A percentile compares a stretch with the other conserved stretches of the same genome.
These are phyloP conservation scores for Lasioglossum figueresi DNA, from an alignment of 2,888 invertebrate species.

Conservation along the genomic window DNA sequence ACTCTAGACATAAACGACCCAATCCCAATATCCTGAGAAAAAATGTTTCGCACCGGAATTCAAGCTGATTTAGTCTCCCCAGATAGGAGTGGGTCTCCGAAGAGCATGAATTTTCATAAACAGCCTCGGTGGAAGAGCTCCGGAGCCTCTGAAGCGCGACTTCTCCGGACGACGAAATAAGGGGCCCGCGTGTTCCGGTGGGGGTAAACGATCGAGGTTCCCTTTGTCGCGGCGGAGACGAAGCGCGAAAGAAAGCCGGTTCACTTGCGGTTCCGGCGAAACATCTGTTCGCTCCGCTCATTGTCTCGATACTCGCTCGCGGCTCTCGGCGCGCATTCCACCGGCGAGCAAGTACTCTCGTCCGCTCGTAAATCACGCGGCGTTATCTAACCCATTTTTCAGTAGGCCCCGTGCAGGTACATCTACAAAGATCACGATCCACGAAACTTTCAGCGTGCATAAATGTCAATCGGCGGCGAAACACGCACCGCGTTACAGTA, in stretches of 20 bases:
- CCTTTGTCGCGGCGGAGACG: conserved; percentile 22
- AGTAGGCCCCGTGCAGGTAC: neutral
- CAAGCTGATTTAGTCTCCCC: neutral
- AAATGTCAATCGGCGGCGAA: neutral
- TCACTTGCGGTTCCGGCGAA: conserved; percentile 23
- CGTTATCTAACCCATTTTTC: conserved; percentile 1
- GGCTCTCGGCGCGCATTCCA: conserved; percentile 2
- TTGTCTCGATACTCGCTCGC: neutral
- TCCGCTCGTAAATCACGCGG: neutral
- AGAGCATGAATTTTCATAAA: neutral
- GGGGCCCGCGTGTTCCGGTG: neutral
- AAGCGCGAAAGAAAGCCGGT: conserved; percentile 16
- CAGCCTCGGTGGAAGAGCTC: neutral
- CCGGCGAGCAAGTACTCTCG: neutral
- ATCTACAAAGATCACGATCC: neutral
- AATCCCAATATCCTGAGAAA: neutral
- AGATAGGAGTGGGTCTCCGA: neutral
- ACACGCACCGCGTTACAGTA: conserved; percentile 51
- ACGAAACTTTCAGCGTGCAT: neutral
- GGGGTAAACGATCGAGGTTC: conserved; percentile 17
- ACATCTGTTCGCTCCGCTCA: conserved; percentile 4
- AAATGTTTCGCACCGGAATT: neutral
- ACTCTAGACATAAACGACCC: too few relatives aligned
- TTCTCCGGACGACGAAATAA: neutral
- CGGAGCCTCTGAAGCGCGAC: neutral